phyloP scores from a whole-genome alignment of 2,113 vertebrate genomes.

The Malurus cyaneus region DNA sequence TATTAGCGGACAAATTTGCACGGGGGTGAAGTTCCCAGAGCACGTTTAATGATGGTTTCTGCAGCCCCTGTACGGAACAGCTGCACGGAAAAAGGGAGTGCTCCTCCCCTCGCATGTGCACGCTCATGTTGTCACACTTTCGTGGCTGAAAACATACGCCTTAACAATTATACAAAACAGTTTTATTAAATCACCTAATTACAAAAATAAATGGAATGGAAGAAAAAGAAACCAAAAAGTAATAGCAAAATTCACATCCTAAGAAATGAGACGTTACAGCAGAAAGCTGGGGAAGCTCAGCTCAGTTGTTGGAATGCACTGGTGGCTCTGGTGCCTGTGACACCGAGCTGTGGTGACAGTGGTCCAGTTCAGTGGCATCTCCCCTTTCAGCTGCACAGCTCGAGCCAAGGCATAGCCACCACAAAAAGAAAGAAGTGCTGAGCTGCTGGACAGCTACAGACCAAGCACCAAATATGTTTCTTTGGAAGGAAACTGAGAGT shows the following conservation, averaged over 20 bases:
- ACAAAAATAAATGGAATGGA: conserved; percentile 16
- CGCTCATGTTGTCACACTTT: neutral
- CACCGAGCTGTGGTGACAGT: accelerated
- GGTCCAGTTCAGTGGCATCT: neutral
- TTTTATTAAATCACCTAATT: conserved; percentile 49
- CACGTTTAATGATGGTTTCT: neutral
- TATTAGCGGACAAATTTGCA: accelerated
- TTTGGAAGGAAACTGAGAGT: neutral
- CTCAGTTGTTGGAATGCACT: neutral
- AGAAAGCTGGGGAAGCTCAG: neutral
- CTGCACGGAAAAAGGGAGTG: neutral
- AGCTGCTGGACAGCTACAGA: neutral
- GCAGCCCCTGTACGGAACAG: neutral
- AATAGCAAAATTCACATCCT: neutral
- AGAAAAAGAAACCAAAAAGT: neutral
- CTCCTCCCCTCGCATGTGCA: no score
- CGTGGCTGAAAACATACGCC: neutral
- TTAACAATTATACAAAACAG: neutral
- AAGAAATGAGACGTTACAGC: neutral
- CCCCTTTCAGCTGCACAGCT: neutral
- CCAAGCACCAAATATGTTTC: neutral
- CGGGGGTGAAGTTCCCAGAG: neutral
- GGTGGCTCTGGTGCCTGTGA: accelerated
- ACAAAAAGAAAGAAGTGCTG: neutral
- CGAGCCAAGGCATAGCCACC: neutral